Evolutionary conservation across 2,797 vertebrate species (phyloP), one percentile per base, ranked within the genome.

Genomic region (Tenualosa thibaudeaui): DNA sequence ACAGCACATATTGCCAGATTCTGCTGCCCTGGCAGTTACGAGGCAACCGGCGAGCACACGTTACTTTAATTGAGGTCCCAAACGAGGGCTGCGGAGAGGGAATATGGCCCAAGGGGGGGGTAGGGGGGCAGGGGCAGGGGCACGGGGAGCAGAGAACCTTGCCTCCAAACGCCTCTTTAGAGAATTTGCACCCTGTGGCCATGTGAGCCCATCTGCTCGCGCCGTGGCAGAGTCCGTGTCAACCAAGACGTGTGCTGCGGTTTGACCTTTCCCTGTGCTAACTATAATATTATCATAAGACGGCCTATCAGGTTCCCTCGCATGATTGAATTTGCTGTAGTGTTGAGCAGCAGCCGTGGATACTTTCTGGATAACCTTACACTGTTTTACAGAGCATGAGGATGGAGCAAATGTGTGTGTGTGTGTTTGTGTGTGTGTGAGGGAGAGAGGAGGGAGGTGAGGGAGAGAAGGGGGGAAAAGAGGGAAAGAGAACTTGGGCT

Each of bases 211-310:
- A 91, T 93, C 93, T 91, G 91, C 93, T 90, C 89, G 88, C 90
- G 91, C 90, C 88, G 86, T 91, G 93, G 92, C 89, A 75, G 89
- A 89, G 91, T 89, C 90, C 89, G 82, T 87, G 92, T 93, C 94
- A 94, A 93, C 91, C 91, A 92, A 93, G 92, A 92, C 90, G 83
- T 91, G 91, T 89, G 90, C 92, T 92, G 93, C 54, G 92, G 92
- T 91, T 89, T 96, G 94, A 96, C 94, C 95, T 96, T 95, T 96
- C 91, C 85, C 90, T 91, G 91, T 90, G 93, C 93, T 92, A 94
- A 95, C 94, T 95, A 94, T 95, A 95, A 96, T 95, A 95, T 96
- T 95, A 95, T 96, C 93, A 94, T 95, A 95, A 93, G 91, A 91
- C 86, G 88, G 90, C 89, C 51, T 91, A 90, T 95, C 91, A 3